These are phyloP conservation scores for Tachina grossa DNA, from an alignment of 2,888 invertebrate species.

Conservation along the genomic window DNA sequence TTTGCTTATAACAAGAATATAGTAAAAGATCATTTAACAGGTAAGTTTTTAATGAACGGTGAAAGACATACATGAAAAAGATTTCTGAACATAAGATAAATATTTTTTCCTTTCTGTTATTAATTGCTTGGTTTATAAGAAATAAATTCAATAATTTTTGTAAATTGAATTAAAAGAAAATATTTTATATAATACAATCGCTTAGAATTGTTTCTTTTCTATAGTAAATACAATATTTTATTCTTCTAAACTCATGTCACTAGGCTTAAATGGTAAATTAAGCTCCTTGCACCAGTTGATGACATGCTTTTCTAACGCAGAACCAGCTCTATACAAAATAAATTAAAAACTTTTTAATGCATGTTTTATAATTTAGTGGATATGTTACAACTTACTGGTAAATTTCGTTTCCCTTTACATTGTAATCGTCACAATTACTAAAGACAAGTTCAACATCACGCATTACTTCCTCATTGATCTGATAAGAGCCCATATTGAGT, in stretches of 20 bases:
- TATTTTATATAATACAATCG: conserved; percentile 69
- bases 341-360: neutral
- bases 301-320: conserved; percentile 88
- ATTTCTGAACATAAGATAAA: conserved; percentile 46
- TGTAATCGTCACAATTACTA: conserved; percentile 95
- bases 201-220: conserved; percentile 40
- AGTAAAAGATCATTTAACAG: neutral
- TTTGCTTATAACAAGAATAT: conserved; percentile 41
- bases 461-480: conserved; percentile 89
- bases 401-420: conserved; percentile 90
- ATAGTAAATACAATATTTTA: conserved; percentile 43
- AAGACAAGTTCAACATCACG: conserved; percentile 92
- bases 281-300: conserved; percentile 88
- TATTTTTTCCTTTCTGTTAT: conserved; percentile 2
- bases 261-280: conserved; percentile 83
- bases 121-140: neutral
- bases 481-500: conserved; percentile 90
- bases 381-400: conserved; percentile 86
- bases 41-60: conserved; percentile 14
- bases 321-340: conserved; percentile 87
- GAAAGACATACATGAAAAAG: neutral
- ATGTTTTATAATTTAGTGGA: neutral
- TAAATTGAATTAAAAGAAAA: conserved; percentile 36
- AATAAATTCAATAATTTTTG: conserved; percentile 2
- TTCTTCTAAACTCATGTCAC: conserved; percentile 80